phyloP scores from a whole-genome alignment of 2,113 vertebrate genomes.

The Elgaria multicarinata region DNA sequence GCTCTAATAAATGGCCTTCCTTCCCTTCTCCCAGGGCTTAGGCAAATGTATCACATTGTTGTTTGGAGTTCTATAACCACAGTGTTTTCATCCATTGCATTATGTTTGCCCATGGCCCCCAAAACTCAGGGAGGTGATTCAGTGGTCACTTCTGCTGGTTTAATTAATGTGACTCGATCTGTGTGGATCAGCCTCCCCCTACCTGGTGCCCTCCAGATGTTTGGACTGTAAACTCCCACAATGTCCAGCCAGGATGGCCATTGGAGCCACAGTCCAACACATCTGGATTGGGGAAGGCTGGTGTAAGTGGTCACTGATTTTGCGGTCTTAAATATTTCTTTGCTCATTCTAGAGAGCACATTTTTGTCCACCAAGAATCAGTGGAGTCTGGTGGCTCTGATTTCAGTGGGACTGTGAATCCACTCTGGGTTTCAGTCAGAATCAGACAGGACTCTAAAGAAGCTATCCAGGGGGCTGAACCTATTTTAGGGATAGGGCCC shows the following conservation, averaged over 20 bases:
- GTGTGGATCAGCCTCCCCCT: not conserved
- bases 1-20: slow-evolving; percentile 69
- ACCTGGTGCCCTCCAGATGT: too few relatives aligned
- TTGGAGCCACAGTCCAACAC: too few relatives aligned
- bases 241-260: too few relatives aligned
- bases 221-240: too few relatives aligned
- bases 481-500: too few relatives aligned
- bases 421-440: too few relatives aligned
- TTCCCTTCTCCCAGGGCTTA: slow-evolving; percentile 57
- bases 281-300: too few relatives aligned
- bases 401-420: too few relatives aligned
- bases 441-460: too few relatives aligned
- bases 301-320: not conserved
- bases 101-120: slow-evolving; percentile 1
- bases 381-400: too few relatives aligned
- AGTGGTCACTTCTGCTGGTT: slow-evolving; percentile 20
- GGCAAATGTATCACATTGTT: slow-evolving; percentile 57
- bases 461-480: too few relatives aligned
- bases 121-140: slow-evolving; percentile 35
- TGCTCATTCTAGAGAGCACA: not conserved
- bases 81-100: slow-evolving; percentile 34
- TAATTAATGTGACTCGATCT: slow-evolving; percentile 20
- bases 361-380: not conserved
- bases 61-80: slow-evolving; percentile 39
- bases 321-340: not conserved